A percentile compares a stretch with the other conserved stretches of the same genome.
These are phyloP conservation scores for Paralichthys olivaceus DNA, from an alignment of 2,113 vertebrate genomes.

Conservation along the genomic window DNA sequence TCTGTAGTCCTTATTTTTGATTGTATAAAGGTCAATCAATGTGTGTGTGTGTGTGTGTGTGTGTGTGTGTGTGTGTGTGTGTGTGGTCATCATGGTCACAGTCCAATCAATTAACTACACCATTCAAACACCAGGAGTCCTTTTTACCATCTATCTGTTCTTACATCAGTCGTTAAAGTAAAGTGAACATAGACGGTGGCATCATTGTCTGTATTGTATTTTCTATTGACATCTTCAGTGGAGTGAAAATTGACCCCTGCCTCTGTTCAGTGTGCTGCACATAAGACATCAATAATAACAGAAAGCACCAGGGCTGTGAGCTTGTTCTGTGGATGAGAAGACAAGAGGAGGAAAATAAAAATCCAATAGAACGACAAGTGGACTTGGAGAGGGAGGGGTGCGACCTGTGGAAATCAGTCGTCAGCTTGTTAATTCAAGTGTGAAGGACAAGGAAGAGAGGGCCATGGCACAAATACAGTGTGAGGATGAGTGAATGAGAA, in stretches of 20 bases:
- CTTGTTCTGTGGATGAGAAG: slow-evolving; percentile 26
- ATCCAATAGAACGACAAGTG: slow-evolving; percentile 33
- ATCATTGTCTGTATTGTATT: slow-evolving; percentile 35
- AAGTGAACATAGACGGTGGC: slow-evolving; percentile 1
- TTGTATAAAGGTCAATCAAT: too few species aligned
- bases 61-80: not conserved
- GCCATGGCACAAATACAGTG: slow-evolving; percentile 3
- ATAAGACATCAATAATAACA: slow-evolving; percentile 50
- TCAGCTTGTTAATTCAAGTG: slow-evolving; percentile 35
- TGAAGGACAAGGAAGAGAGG: slow-evolving; percentile 49
- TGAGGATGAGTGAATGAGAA: slow-evolving; percentile 44
- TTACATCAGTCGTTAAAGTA: slow-evolving; percentile 16
- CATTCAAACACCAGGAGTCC: slow-evolving; percentile 37
- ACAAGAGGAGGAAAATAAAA: slow-evolving; percentile 26
- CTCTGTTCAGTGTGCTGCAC: slow-evolving; percentile 17
- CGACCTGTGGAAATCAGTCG: slow-evolving; percentile 42
- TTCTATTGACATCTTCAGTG: slow-evolving; percentile 43
- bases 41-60: not conserved
- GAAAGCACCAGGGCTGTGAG: slow-evolving; percentile 4
- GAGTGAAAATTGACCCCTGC: slow-evolving; percentile 60
- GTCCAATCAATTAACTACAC: slow-evolving; percentile 41
- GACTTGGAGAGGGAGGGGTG: slow-evolving; percentile 7
- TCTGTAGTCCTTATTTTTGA: not conserved
- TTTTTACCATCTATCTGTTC: slow-evolving; percentile 17
- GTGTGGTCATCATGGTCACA: not conserved